Base-by-base conservation (phyloP, 2,797 vertebrate species). In the Bradypus variegatus region DNA sequence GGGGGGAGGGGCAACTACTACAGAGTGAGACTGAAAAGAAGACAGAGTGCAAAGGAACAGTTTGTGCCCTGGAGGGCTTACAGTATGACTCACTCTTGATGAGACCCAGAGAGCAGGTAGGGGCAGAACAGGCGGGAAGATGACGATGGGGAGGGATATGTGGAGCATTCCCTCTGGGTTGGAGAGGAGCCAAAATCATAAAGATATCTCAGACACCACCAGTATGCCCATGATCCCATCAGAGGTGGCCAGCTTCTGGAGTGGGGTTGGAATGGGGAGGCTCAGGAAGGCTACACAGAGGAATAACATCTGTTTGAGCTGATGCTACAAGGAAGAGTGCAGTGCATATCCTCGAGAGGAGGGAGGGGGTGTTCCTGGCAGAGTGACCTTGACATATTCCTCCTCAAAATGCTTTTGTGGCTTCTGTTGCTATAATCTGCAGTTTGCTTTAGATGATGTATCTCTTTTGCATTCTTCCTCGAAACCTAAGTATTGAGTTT, bases 61-160 rank as follows among this genome's bases (percentile, higher is more conserved):
- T 95, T 93, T 94, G 88, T 95, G 78, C 91, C 95, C 94, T 91
- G 48, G 86, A 93, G 89, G 94, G 48, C 65, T 79, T 88, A 31
- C 45, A 38, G 33, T 36, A n/a, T 92, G 94, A 95, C 91, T 96
- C 93, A 95, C 53, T 81, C 82, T 72, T 21, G 58, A 73, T 88
- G 80, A 95, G 80, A 92, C 80, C 91, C 2, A 11, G 75, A 64
- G 80, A 96, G 89, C 94, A 95, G 89, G 94, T 91, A 91, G 86
- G 77, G 67, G 79, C 93, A 94, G 90, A 86, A 84, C 5, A 62
- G 90, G 67, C 23, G 10, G 50, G 83, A 86, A 80, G 79, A 76
- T 64, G 33, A 60, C 91, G 67, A 23, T 36, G 23, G 53, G 41
- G 58, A 62, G 89, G 70, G 48, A 45, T 55, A 58, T 29, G 33